Evolutionary conservation across 2,888 invertebrate genomes (phyloP).

Genomic region (Abrostola triplasia): DNA sequence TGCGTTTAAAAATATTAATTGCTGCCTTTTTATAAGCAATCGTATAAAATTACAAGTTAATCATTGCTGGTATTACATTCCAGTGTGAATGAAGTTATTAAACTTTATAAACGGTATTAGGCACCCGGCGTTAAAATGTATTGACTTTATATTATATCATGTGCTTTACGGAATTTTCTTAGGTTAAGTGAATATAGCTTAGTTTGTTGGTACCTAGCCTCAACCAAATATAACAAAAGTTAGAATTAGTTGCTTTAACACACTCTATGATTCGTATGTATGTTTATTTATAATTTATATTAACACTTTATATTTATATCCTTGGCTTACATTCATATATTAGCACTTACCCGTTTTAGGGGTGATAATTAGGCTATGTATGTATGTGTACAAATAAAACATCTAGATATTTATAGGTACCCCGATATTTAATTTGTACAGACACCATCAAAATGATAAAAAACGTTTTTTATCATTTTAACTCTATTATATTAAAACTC

Average conservation of each 20-base stretch:
- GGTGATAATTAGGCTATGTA: neutral
- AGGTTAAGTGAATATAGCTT: no score
- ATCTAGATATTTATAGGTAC: no score
- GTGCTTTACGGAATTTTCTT: no score
- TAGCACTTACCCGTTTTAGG: constrained; percentile 22
- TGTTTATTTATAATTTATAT: neutral
- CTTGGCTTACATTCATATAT: constrained; percentile 36
- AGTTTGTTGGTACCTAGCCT: no score
- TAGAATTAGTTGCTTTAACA: neutral
- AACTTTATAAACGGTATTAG: neutral
- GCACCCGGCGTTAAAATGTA: neutral
- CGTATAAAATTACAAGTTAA: neutral
- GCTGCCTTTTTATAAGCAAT: neutral
- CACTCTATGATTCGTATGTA: no score
- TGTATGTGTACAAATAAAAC: no score
- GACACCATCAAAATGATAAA: no score
- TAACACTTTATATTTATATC: constrained; percentile 1
- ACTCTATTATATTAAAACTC: no score
- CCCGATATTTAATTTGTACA: no score
- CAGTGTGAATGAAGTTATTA: neutral
- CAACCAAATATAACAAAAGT: neutral
- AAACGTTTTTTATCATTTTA: no score
- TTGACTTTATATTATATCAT: neutral
- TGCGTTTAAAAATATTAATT: no score
- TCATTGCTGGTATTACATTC: neutral